Percentiles rank a stretch among this genome's conserved stretches.
Evolutionary conservation across 1,140 invertebrate species (phyloP).

Genomic region (Zaprionus gabonicus): DNA sequence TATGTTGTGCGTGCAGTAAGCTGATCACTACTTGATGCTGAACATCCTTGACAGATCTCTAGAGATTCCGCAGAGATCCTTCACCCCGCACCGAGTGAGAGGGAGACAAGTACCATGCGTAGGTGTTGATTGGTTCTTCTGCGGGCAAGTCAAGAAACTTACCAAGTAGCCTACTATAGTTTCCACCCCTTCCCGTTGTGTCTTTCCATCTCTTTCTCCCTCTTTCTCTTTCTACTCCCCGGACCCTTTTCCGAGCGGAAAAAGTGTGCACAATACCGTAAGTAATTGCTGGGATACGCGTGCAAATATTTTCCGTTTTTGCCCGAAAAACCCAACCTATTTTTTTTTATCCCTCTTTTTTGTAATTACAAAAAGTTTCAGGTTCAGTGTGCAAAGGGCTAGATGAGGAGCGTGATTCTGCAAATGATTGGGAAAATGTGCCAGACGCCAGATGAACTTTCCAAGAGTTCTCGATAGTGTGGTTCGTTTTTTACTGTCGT

Average conservation of each 20-base stretch:
- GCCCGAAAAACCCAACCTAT: slow-evolving; percentile 64
- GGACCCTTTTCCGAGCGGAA: neutral
- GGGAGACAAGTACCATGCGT: slow-evolving; percentile 29
- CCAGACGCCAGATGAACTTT: slow-evolving; percentile 33
- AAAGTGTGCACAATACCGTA: slow-evolving; percentile 74
- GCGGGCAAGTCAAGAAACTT: slow-evolving; percentile 40
- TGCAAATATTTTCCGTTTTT: slow-evolving; percentile 78
- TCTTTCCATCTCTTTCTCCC: neutral
- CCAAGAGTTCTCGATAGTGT: neutral
- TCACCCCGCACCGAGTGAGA: neutral
- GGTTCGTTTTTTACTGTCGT: neutral
- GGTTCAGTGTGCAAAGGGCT: slow-evolving; percentile 73
- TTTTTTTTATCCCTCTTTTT: slow-evolving; percentile 55
- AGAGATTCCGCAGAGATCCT: slow-evolving; percentile 24
- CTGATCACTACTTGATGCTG: slow-evolving; percentile 59
- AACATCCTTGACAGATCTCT: slow-evolving; percentile 25
- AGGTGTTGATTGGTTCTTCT: slow-evolving; percentile 63
- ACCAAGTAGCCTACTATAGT: slow-evolving; percentile 45
- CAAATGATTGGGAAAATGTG: slow-evolving; percentile 48
- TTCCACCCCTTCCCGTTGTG: neutral
- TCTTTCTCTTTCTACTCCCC: neutral
- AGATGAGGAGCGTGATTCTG: slow-evolving; percentile 74
- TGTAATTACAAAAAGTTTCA: slow-evolving; percentile 70
- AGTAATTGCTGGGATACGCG: slow-evolving; percentile 77
- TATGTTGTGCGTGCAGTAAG: slow-evolving; percentile 44